Evolutionary conservation across 2,888 invertebrate species (phyloP).

Genomic region (Drosophila pullipes): DNA sequence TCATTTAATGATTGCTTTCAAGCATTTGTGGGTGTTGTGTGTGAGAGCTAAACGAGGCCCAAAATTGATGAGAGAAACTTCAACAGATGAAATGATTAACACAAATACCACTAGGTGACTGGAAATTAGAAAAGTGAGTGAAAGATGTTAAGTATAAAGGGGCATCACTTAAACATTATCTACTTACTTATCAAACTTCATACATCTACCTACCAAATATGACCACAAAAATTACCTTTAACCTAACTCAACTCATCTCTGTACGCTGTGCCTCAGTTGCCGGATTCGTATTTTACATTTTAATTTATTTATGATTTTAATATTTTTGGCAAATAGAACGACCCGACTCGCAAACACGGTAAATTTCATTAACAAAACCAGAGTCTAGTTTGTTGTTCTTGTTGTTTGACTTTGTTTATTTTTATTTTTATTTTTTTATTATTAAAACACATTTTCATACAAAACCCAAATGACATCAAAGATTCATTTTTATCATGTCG

Average conservation of each 20-base stretch:
- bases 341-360: conserved; percentile 38
- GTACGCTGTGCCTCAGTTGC: neutral
- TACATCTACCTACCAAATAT: neutral
- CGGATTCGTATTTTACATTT: conserved; percentile 24
- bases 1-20: conserved; percentile 60
- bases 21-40: conserved; percentile 50
- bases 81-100: conserved; percentile 33
- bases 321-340: conserved; percentile 72
- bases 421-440: conserved; percentile 49
- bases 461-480: conserved; percentile 77
- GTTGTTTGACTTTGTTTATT: conserved; percentile 16
- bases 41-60: conserved; percentile 16
- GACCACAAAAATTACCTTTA: neutral
- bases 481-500: conserved; percentile 78
- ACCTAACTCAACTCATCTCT: neutral
- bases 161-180: conserved; percentile 3
- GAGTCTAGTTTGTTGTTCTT: conserved; percentile 35
- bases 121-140: conserved; percentile 7
- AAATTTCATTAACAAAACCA: conserved; percentile 76
- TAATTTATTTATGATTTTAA: conserved; percentile 73
- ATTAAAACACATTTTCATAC: conserved; percentile 72
- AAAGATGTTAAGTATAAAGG: neutral
- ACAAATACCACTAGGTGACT: neutral
- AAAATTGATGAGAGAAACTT: conserved; percentile 28
- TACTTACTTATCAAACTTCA: neutral